phyloP scores from a whole-genome alignment of 1,140 invertebrate genomes.

The Microplitis demolitor region DNA sequence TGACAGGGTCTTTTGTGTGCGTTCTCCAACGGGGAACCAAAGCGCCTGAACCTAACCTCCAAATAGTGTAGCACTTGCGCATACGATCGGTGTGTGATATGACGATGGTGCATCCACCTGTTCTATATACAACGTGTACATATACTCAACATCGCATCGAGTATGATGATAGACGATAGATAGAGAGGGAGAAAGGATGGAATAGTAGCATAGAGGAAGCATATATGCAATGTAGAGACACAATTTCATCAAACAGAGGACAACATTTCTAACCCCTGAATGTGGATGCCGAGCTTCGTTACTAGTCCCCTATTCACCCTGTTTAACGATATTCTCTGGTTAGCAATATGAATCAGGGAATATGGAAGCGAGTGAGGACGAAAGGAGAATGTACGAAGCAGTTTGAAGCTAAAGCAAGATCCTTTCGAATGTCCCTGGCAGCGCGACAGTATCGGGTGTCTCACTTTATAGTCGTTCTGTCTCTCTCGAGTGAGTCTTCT shows the following conservation, averaged over 20 bases:
- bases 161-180: background rate
- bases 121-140: slow-evolving; percentile 3
- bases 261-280: slow-evolving; percentile 11
- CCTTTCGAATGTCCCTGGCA: slow-evolving; percentile 27
- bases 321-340: slow-evolving; percentile 12
- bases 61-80: slow-evolving; percentile 9
- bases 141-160: background rate
- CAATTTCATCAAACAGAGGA: slow-evolving; percentile 18
- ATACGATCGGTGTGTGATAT: slow-evolving; percentile 9
- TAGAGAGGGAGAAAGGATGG: no score
- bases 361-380: slow-evolving; percentile 11
- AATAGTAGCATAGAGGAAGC: no score
- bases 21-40: background rate
- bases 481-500: no score
- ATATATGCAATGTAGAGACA: background rate
- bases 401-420: slow-evolving; percentile 23
- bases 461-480: background rate
- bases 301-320: slow-evolving; percentile 13
- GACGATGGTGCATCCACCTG: slow-evolving; percentile 13
- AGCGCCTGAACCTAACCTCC: slow-evolving; percentile 9
- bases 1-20: background rate
- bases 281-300: slow-evolving; percentile 5
- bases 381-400: slow-evolving; percentile 22
- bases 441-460: slow-evolving; percentile 21
- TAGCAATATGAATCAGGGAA: slow-evolving; percentile 6